These are phyloP conservation scores for Podarcis cretensis DNA, from an alignment of 2,113 vertebrate genomes.

Conservation along the genomic window DNA sequence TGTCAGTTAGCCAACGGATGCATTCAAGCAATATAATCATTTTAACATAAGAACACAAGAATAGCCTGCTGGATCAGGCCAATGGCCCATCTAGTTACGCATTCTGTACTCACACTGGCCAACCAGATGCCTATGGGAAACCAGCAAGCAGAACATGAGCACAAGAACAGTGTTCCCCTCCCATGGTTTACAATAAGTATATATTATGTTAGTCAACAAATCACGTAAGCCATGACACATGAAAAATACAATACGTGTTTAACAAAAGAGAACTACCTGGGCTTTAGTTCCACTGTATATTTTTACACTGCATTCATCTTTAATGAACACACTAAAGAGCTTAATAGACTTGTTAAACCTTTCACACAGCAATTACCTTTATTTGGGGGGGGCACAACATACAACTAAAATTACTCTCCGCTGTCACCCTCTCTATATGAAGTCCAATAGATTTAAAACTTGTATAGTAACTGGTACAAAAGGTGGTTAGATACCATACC, in stretches of 20 bases:
- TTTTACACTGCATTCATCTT: conserved; percentile 47
- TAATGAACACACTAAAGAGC: conserved; percentile 52
- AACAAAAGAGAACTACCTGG: conserved; percentile 29
- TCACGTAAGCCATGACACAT: conserved; percentile 59
- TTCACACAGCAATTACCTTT: conserved; percentile 44
- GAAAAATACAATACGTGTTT: conserved; percentile 46
- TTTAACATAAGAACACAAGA: background rate
- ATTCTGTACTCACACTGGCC: no score
- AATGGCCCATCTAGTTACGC: no score
- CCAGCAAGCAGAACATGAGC: no score
- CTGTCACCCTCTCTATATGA: conserved; percentile 57
- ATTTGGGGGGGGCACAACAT: conserved; percentile 57
- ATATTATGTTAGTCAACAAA: conserved; percentile 51
- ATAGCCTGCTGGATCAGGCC: no score
- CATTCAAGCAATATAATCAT: conserved; percentile 35
- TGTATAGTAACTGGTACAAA: conserved; percentile 55
- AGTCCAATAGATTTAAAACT: conserved; percentile 60
- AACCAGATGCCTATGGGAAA: no score
- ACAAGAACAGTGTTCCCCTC: no score
- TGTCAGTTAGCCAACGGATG: background rate
- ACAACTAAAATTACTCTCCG: conserved; percentile 72
- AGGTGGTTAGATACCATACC: conserved; percentile 70
- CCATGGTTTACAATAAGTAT: conserved; percentile 16
- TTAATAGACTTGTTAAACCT: conserved; percentile 60
- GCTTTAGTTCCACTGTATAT: conserved; percentile 23